Base-by-base conservation (phyloP, 2,797 vertebrate species). In the Pseudomugil tenellus region DNA sequence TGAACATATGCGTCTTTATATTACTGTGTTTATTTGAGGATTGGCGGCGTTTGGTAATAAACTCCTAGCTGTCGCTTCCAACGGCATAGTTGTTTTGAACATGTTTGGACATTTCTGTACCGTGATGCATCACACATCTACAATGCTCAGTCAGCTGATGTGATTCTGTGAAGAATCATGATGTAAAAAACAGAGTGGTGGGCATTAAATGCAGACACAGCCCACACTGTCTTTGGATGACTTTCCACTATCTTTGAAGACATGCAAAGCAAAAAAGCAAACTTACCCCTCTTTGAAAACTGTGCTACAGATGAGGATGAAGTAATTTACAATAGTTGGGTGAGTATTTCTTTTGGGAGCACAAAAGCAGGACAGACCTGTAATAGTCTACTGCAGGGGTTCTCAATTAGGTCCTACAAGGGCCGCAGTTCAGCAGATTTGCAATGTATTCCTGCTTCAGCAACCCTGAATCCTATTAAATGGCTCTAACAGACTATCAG, bases 261-360 rank as follows among this genome's bases (percentile, higher is more conserved):
- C 55, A 72, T 74, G 57, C 82, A 79, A 43, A 70, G 51, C 48
- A 81, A 83, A 79, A n/a, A 57, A 58, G 46, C 51, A 72, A 64
- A 61, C 43, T 63, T 39, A 71, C 63, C 59, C 6, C 31, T 69
- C 25, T 75, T 67, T 67, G 31, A 60, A 61, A 69, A 60, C 6
- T 23, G 1, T 21, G 53, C 53, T 58, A 43, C 62, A 19, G 46
- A 37, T 8, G 58, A 53, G 8, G 35, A 39, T 14, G 19, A 41
- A 28, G 37, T 58, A 1, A 49, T 60, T 73, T 74, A 17, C 67
- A 73, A 62, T 39, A 25, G 3, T 25, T n/a, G 21, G 6, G 25
- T 54, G 25, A 65, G 41, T 48, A 14, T 55, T 46, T 63, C 28
- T 70, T 58, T 34, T 35, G 58, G 37, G 19, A 34, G 48, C 51